phyloP scores from a whole-genome alignment of 2,888 invertebrate genomes.

The Chymomyza amoena region DNA sequence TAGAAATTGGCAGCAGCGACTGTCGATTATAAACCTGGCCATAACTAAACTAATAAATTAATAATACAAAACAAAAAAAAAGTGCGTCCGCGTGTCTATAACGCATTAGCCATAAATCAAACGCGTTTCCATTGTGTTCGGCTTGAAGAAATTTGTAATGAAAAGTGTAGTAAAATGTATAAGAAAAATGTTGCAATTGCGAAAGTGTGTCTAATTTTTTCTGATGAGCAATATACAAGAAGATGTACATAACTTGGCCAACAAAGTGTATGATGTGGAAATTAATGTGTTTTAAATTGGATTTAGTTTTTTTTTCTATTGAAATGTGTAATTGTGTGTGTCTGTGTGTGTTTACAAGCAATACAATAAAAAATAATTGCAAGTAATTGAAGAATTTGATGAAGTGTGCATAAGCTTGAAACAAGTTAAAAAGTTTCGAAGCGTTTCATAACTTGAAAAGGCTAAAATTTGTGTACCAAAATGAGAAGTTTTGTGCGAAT shows the following conservation, averaged over 20 bases:
- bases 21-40: not conserved
- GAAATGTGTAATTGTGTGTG: not conserved
- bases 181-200: constrained; percentile 39
- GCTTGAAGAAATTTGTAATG: constrained; percentile 48
- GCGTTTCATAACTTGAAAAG: not conserved
- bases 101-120: constrained; percentile 50
- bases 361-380: constrained; percentile 14
- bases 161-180: constrained; percentile 56
- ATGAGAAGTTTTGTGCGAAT: not conserved
- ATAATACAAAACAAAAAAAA: not conserved
- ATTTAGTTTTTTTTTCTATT: constrained; percentile 9
- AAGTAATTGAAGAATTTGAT: not conserved
- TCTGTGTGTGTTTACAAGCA: not conserved
- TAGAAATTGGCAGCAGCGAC: constrained; percentile 28
- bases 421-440: not conserved
- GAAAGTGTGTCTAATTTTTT: constrained; percentile 63
- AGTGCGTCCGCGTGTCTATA: constrained; percentile 46
- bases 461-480: not conserved
- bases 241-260: not conserved
- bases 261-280: constrained; percentile 1
- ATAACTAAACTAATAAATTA: not conserved
- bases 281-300: constrained; percentile 21
- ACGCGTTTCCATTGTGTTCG: constrained; percentile 26
- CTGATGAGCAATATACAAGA: constrained; percentile 17
- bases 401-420: not conserved